These are phyloP conservation scores for Spisula solida DNA, from an alignment of 2,888 invertebrate genomes.

Conservation along the genomic window DNA sequence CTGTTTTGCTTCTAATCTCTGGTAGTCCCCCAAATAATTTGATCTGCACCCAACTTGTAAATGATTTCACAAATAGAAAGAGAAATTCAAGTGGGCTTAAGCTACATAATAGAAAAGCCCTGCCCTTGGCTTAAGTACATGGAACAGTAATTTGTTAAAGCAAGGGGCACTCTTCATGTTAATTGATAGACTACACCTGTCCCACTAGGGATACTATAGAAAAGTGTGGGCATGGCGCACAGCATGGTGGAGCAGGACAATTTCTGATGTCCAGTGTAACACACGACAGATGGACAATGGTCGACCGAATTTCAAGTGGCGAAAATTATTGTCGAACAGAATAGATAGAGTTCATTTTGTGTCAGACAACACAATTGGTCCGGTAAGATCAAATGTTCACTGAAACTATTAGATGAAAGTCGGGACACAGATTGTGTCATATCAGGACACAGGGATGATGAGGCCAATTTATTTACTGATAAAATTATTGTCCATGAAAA, in stretches of 20 bases:
- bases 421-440: slow-evolving; percentile 13
- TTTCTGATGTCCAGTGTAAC: slow-evolving; percentile 39
- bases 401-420: slow-evolving; percentile 23
- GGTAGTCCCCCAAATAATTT: slow-evolving; percentile 50
- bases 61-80: slow-evolving; percentile 36
- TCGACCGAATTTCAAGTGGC: slow-evolving; percentile 41
- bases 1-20: slow-evolving; percentile 46
- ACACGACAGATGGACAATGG: slow-evolving; percentile 43
- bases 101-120: slow-evolving; percentile 39
- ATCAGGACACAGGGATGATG: slow-evolving; percentile 19
- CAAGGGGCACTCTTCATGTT: slow-evolving; percentile 35
- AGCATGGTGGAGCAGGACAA: slow-evolving; percentile 27
- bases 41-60: slow-evolving; percentile 55
- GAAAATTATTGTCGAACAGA: slow-evolving; percentile 30
- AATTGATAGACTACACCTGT: slow-evolving; percentile 53
- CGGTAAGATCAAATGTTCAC: slow-evolving; percentile 20
- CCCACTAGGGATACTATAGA: slow-evolving; percentile 33
- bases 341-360: slow-evolving; percentile 19
- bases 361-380: slow-evolving; percentile 22
- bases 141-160: slow-evolving; percentile 62
- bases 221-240: slow-evolving; percentile 37
- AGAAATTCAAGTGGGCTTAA: slow-evolving; percentile 54
- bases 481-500: neutral
- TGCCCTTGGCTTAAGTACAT: slow-evolving; percentile 44
- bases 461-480: neutral